phyloP scores from a whole-genome alignment of 1,140 invertebrate genomes.

The Polypedilum pembai region DNA sequence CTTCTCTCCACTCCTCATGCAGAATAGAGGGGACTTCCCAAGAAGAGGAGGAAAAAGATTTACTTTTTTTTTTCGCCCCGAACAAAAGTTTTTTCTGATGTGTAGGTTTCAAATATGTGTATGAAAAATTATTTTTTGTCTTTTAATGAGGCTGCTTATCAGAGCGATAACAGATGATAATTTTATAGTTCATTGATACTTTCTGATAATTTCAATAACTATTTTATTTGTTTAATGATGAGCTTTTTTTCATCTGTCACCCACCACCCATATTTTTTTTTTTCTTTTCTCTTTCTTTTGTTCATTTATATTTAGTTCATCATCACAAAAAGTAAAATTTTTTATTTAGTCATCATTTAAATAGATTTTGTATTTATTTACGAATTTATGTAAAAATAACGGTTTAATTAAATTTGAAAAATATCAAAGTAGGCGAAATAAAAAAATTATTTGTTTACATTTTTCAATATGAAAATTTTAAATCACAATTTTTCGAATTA shows the following conservation, averaged over 20 bases:
- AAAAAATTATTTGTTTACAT: no score
- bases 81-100: conserved; percentile 19
- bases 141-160: background rate
- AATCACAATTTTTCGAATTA: no score
- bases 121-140: background rate
- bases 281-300: background rate
- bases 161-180: background rate
- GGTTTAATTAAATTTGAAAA: no score
- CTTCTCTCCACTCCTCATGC: background rate
- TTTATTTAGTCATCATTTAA: no score
- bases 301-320: background rate
- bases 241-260: background rate
- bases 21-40: conserved; percentile 9
- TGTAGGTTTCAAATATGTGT: conserved; percentile 2
- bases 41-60: background rate
- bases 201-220: background rate
- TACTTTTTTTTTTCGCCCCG: background rate
- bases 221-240: background rate
- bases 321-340: background rate
- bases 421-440: no score
- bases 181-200: background rate
- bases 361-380: no score
- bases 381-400: no score
- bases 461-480: no score
- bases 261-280: background rate